Base-by-base conservation (phyloP, 2,888 invertebrate species). In the Blastobasis lacticolella region DNA sequence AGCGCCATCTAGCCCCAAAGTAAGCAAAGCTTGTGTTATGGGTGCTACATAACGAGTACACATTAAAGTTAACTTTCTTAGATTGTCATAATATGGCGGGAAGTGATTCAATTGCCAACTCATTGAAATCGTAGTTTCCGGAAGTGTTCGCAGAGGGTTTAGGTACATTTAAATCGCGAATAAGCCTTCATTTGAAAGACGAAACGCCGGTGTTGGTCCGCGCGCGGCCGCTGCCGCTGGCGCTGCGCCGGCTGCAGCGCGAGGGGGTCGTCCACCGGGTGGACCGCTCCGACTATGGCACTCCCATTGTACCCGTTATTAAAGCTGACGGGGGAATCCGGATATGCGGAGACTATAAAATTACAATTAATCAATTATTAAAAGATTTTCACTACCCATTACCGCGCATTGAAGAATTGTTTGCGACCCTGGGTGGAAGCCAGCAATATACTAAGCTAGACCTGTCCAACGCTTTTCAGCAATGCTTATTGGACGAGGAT, bases 321-420 rank as follows among this genome's bases (percentile, higher is more conserved):
- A 62, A 64, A 52, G 6, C 42, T 0, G 50, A 58, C 9, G 61
- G 61, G 0, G 38, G 36, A 10, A 56, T 62, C 9, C 55, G 61
- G 5, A 41, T 62, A 5, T 64, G 64, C 10, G 63, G 61, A 1
- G 60, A 64, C 50, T 65, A 64, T 37, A 64, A 62, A 47, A 48
- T 61, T 1, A 67, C 63, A 4, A 50, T 64, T 6, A 64, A 67
- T 49, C 52, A 49, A 40, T 23, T 44, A 9, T 50, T 63, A 38
- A 60, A 61, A 54, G 57, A 56, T 38, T 49, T 50, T 46, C 53
- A 57, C 44, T 63, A 60, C 44, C 60, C 60, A 6, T 45, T 60
- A 43, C 61, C 62, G 7, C 56, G 57, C 0, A 59, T 60, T 5
- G 56, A 61, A 37, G 56, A 60, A 5, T 37, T 61, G 37, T 62